Percentiles rank a stretch among this genome's conserved stretches.
These are phyloP conservation scores for Bostrychus sinensis DNA, from an alignment of 2,113 vertebrate genomes.

Conservation along the genomic window DNA sequence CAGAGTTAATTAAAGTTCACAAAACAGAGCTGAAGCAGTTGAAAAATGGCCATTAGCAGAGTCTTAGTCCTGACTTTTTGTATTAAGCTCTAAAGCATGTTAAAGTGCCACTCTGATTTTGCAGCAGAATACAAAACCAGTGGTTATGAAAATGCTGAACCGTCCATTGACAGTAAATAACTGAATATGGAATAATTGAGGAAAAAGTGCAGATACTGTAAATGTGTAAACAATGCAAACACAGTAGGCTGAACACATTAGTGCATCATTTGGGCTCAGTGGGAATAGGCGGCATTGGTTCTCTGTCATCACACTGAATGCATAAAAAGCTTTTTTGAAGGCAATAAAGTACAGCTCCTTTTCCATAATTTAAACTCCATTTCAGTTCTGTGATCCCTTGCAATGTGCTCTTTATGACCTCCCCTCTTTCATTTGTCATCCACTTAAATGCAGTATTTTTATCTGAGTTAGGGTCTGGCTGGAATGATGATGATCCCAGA, in stretches of 20 bases:
- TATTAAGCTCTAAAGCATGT: background rate
- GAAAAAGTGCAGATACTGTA: constrained; percentile 1
- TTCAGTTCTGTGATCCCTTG: constrained; percentile 9
- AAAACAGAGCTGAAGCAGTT: background rate
- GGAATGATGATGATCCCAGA: constrained; percentile 13
- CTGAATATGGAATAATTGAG: background rate
- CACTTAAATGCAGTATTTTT: constrained; percentile 17
- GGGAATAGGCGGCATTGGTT: constrained; percentile 9
- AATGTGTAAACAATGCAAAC: background rate
- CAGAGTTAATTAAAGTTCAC: constrained; percentile 3
- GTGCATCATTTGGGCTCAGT: constrained; percentile 12
- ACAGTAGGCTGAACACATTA: constrained; percentile 3
- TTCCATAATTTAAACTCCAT: constrained; percentile 24
- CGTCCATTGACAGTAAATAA: background rate
- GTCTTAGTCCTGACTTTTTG: background rate
- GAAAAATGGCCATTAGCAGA: background rate
- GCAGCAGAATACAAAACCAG: background rate
- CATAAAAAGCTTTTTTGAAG: constrained; percentile 1
- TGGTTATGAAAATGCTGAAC: background rate
- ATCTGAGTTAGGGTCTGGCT: background rate
- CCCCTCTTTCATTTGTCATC: constrained; percentile 8
- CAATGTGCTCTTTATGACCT: constrained; percentile 1
- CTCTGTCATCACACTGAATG: constrained; percentile 25
- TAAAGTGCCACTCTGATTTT: background rate
- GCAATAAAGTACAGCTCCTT: constrained; percentile 1